Conservation (phyloP, 1,140 invertebrate species). For the Drosophila lowei region DNA sequence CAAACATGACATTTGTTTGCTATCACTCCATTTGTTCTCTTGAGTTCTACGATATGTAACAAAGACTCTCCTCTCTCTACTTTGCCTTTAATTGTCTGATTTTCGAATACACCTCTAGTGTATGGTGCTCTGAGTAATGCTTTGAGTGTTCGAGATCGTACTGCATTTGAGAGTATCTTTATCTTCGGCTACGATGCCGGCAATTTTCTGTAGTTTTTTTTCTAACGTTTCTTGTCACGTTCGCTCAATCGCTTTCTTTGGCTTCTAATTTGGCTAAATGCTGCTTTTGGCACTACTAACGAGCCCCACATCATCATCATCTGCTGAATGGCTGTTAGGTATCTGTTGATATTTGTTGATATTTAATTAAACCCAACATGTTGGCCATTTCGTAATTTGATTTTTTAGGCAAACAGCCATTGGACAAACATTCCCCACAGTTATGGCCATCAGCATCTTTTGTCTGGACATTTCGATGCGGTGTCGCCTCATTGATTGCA, state of each 20-base stretch:
- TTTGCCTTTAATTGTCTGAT: neutral
- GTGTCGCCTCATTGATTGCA: constrained; percentile 62
- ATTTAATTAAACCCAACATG: constrained; percentile 60
- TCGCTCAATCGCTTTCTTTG: constrained; percentile 65
- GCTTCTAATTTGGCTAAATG: constrained; percentile 73
- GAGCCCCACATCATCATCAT: constrained; percentile 47
- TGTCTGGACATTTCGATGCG: constrained; percentile 31
- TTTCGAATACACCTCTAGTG: too few relatives aligned
- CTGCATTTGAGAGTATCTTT: too few relatives aligned
- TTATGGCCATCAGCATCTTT: constrained; percentile 41
- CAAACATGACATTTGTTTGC: too few relatives aligned
- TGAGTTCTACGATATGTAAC: too few relatives aligned
- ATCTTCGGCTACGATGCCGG: too few relatives aligned
- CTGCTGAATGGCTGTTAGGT: constrained; percentile 14
- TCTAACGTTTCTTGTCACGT: constrained; percentile 40
- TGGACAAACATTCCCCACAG: constrained; percentile 27
- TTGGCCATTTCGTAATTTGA: constrained; percentile 64
- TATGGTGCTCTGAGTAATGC: too few relatives aligned
- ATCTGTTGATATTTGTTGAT: constrained; percentile 31
- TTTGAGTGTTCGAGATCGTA: too few relatives aligned
- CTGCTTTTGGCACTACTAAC: constrained; percentile 66
- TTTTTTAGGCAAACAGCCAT: constrained; percentile 26
- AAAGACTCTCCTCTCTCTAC: too few relatives aligned
- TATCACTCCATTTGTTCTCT: too few relatives aligned
- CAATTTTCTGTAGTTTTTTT: constrained; percentile 5